Evolutionary conservation across 2,797 vertebrate genomes (phyloP).

Genomic region (Phalloptychus januarius): DNA sequence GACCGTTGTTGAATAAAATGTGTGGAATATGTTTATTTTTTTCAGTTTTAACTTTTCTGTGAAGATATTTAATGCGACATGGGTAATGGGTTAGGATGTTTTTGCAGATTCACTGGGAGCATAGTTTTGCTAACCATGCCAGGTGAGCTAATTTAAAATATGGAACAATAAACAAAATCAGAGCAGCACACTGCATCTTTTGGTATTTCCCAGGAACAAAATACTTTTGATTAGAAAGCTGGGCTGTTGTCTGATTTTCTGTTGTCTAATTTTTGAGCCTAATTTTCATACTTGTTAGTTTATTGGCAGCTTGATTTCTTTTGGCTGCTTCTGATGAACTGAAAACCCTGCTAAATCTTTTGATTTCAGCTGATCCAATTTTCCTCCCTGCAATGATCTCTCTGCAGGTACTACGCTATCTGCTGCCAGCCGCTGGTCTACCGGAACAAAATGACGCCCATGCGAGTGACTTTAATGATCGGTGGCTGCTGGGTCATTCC

Average conservation of each 20-base stretch:
- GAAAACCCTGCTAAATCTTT: not conserved
- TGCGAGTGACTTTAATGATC: conserved; percentile 93
- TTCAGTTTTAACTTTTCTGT: not conserved
- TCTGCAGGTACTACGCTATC: conserved; percentile 94
- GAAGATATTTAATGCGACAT: not conserved
- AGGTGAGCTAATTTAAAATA: not conserved
- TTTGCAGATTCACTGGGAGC: not conserved
- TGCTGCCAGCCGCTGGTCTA: conserved; percentile 99
- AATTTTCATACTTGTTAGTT: not conserved
- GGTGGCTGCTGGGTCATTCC: conserved; percentile 98
- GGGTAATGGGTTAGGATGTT: not conserved
- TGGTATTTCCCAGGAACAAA: not conserved
- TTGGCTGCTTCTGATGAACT: not conserved
- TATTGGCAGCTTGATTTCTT: not conserved
- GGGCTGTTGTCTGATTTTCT: not conserved
- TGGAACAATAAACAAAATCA: not conserved
- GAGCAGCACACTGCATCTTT: not conserved
- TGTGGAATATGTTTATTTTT: not conserved
- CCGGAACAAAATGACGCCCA: conserved; percentile 96
- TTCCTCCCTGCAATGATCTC: not conserved
- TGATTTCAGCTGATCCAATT: not conserved
- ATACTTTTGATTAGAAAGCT: not conserved
- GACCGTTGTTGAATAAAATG: not conserved
- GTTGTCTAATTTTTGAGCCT: too few relatives aligned
- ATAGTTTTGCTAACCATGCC: not conserved